These are phyloP conservation scores for Vulpes lagopus DNA, from an alignment of 2,113 vertebrate species.

Conservation along the genomic window DNA sequence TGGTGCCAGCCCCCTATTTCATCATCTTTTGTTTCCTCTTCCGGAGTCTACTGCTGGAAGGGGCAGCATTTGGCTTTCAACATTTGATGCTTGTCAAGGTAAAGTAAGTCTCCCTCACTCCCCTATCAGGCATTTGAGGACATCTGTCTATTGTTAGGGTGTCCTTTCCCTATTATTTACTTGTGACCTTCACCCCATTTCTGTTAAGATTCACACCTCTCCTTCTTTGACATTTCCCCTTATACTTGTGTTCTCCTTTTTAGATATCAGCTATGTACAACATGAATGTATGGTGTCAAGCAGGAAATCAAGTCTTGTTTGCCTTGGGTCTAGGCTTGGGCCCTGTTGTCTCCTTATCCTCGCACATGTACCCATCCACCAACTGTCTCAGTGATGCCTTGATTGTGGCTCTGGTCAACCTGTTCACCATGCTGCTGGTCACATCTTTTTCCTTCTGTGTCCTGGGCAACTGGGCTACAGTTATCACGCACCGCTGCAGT, in stretches of 20 bases:
- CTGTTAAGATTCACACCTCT: not conserved
- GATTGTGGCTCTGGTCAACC: conserved; percentile 88
- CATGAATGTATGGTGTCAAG: conserved; percentile 89
- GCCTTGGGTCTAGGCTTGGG: conserved; percentile 92
- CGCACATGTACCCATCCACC: conserved; percentile 89
- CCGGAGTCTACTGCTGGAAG: conserved; percentile 88
- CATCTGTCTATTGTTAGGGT: not conserved
- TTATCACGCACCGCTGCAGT: not conserved
- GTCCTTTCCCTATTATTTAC: not conserved
- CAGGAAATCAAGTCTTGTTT: conserved; percentile 91
- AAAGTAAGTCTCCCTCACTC: not conserved
- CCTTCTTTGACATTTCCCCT: not conserved
- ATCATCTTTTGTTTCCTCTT: conserved; percentile 91
- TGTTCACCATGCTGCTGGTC: conserved; percentile 88
- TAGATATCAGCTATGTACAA: conserved; percentile 88
- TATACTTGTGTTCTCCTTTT: not conserved
- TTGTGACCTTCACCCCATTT: not conserved
- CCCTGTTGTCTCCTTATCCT: conserved; percentile 90
- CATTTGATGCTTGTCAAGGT: conserved; percentile 90
- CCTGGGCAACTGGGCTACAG: conserved; percentile 83
- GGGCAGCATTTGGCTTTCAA: conserved; percentile 88
- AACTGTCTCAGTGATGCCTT: conserved; percentile 91
- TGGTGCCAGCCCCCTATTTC: conserved; percentile 84
- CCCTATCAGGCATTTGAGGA: not conserved
- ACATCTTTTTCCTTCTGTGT: conserved; percentile 89